phyloP scores from a whole-genome alignment of 2,888 invertebrate genomes.

The Watsonalla cultraria region DNA sequence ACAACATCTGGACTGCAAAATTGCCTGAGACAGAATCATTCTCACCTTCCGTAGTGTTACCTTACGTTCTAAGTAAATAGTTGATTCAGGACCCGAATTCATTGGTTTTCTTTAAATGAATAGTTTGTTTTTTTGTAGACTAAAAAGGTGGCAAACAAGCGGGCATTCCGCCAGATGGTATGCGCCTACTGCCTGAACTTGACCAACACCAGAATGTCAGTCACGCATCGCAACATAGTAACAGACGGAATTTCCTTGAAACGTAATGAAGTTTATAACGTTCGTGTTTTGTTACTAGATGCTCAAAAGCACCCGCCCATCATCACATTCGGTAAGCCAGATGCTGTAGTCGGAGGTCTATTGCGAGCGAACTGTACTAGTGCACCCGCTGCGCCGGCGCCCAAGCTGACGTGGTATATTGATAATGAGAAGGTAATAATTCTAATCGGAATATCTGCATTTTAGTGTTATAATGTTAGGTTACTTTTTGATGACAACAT shows the following conservation, averaged over 20 bases:
- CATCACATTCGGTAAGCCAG: conserved; percentile 85
- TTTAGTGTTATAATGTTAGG: background rate
- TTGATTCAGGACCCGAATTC: no score
- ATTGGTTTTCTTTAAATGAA: no score
- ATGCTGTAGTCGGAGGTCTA: conserved; percentile 83
- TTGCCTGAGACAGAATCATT: no score
- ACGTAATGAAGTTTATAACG: no score
- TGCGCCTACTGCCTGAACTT: no score
- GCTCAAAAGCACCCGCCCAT: conserved; percentile 83
- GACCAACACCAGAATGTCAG: no score
- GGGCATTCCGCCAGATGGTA: no score
- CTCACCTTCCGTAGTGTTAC: no score
- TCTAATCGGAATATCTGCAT: background rate
- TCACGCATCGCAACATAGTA: background rate
- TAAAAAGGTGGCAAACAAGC: no score
- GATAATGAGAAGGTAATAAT: conserved; percentile 83
- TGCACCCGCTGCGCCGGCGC: conserved; percentile 84
- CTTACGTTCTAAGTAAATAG: no score
- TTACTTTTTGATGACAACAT: background rate
- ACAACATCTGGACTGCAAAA: no score
- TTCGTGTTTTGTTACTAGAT: conserved; percentile 47
- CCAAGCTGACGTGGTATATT: conserved; percentile 87
- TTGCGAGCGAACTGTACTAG: conserved; percentile 87
- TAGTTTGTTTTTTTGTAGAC: no score
- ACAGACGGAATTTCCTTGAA: background rate